Percentiles rank a stretch among this genome's conserved stretches.
phyloP scores from a whole-genome alignment of 2,888 invertebrate genomes.

The Girardia tigrina region DNA sequence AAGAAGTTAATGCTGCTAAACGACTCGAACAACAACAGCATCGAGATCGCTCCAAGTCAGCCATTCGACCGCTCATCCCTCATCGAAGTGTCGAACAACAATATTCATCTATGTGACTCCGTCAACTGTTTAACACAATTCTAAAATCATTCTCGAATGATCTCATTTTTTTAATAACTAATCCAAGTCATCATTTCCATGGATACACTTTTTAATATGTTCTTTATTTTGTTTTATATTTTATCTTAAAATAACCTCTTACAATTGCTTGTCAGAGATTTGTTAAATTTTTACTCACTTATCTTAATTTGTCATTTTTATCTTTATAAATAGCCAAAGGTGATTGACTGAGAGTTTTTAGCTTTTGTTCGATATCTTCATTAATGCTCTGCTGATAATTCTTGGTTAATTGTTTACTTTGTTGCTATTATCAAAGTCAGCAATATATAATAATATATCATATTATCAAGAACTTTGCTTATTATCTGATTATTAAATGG shows the following conservation, averaged over 20 bases:
- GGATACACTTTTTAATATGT: constrained; percentile 17
- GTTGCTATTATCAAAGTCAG: constrained; percentile 14
- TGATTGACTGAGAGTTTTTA: neutral
- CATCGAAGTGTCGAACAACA: constrained; percentile 11
- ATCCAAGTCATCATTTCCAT: constrained; percentile 21
- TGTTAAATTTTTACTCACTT: constrained; percentile 11
- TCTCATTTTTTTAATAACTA: constrained; percentile 9
- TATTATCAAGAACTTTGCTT: no score
- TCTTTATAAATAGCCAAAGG: neutral
- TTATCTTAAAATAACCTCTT: constrained; percentile 4
- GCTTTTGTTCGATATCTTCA: constrained; percentile 1
- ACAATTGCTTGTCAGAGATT: constrained; percentile 4
- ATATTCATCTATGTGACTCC: constrained; percentile 3
- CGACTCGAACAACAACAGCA: constrained; percentile 11
- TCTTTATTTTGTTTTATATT: constrained; percentile 23
- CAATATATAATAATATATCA: neutral
- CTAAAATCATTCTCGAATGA: neutral
- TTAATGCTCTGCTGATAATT: neutral
- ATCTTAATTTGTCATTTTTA: constrained; percentile 20
- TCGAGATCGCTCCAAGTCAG: neutral
- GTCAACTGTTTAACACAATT: neutral
- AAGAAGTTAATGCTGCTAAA: neutral
- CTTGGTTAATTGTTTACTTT: neutral
- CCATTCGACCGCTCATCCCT: neutral
- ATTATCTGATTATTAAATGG: no score